Percentiles rank a stretch among this genome's conserved stretches.
Conservation (phyloP, 2,797 vertebrate species). For the Catamblyrhynchus diadema region DNA sequence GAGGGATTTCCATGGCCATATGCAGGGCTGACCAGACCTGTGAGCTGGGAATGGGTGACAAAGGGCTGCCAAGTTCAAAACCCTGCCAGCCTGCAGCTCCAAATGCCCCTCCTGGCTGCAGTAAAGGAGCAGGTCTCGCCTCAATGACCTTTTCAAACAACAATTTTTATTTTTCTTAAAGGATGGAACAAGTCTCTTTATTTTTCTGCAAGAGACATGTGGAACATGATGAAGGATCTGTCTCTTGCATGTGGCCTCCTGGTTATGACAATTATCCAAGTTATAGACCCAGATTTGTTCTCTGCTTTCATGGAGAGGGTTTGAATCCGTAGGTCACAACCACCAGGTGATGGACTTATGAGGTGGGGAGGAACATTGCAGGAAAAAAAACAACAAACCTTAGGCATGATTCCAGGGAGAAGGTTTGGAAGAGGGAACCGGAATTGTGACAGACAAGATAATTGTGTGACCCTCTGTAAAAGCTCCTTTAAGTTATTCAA, state of each 20-base stretch:
- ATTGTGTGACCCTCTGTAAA: not conserved
- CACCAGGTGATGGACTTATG: not conserved
- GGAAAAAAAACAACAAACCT: not conserved
- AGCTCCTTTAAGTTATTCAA: not conserved
- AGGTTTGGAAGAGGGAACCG: not conserved
- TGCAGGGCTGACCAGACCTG: not conserved
- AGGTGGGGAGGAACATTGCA: not conserved
- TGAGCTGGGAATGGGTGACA: not conserved
- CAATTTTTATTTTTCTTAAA: not conserved
- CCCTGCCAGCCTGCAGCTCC: not conserved
- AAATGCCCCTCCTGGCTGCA: not conserved
- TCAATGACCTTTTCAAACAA: not conserved
- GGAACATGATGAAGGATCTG: not conserved
- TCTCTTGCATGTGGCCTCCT: not conserved
- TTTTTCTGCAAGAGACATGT: not conserved
- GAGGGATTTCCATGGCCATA: fast-evolving
- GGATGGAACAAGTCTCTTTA: not conserved
- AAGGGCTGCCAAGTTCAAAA: not conserved
- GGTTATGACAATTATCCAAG: not conserved
- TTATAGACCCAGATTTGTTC: not conserved
- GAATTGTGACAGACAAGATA: not conserved
- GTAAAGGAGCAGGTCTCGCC: not conserved
- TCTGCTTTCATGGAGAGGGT: not conserved
- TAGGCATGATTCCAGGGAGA: not conserved
- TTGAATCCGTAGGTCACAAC: not conserved